These are phyloP conservation scores for Abrostola tripartita DNA, from an alignment of 2,888 invertebrate species.

Conservation along the genomic window DNA sequence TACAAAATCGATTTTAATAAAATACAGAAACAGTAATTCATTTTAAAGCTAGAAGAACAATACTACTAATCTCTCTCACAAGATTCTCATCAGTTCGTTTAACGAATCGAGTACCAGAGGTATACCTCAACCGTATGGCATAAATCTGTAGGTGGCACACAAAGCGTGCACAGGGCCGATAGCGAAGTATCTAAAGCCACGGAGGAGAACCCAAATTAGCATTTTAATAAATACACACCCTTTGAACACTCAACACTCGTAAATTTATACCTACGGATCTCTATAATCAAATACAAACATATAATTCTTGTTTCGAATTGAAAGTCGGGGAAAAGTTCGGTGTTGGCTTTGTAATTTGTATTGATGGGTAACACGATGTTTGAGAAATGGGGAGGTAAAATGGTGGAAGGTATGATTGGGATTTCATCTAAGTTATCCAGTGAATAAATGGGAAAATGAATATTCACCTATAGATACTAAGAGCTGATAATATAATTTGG, in stretches of 20 bases:
- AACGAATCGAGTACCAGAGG: conserved; percentile 65
- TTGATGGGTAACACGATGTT: conserved; percentile 31
- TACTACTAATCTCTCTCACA: neutral
- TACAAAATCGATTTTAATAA: too few relatives aligned
- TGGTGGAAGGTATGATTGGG: neutral
- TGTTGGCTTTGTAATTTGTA: conserved; percentile 45
- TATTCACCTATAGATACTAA: too few relatives aligned
- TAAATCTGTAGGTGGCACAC: conserved; percentile 86
- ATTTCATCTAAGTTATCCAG: too few relatives aligned
- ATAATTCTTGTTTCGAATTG: conserved; percentile 81
- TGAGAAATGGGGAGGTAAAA: conserved; percentile 4
- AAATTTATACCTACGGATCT: conserved; percentile 82
- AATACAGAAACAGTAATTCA: too few relatives aligned
- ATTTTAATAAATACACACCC: conserved; percentile 89
- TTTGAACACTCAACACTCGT: conserved; percentile 84
- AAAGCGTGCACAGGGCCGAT: conserved; percentile 86
- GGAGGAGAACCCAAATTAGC: conserved; percentile 85
- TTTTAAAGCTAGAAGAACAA: too few relatives aligned
- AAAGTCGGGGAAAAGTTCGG: conserved; percentile 66
- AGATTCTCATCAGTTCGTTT: neutral
- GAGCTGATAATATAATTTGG: too few relatives aligned
- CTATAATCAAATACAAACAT: conserved; percentile 87
- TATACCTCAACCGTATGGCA: conserved; percentile 77
- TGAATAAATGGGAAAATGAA: too few relatives aligned
- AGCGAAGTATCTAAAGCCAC: conserved; percentile 84